These are phyloP conservation scores for Morelia viridis DNA, from an alignment of 2,797 vertebrate species.

Conservation along the genomic window DNA sequence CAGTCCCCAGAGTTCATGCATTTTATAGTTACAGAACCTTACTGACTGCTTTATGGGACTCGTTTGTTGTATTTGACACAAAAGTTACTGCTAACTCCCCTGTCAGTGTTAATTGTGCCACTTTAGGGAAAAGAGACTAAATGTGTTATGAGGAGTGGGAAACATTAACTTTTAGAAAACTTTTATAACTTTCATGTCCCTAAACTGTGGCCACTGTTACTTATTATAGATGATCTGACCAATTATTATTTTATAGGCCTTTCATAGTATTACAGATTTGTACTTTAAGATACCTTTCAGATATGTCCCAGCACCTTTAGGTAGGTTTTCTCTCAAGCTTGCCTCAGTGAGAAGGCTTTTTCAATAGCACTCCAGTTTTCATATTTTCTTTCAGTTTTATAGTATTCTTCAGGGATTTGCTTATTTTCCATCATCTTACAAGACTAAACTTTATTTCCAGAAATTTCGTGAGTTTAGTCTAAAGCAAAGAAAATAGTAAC, in stretches of 20 bases:
- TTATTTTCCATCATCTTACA: background rate
- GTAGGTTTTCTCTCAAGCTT: background rate
- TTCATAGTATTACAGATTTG: background rate
- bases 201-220: background rate
- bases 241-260: background rate
- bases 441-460: background rate
- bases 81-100: background rate
- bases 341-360: background rate
- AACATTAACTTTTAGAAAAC: background rate
- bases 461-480: background rate
- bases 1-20: background rate
- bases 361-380: background rate
- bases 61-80: background rate
- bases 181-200: background rate
- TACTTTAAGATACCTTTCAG: background rate
- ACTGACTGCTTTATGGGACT: background rate
- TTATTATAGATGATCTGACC: background rate
- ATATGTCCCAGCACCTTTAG: background rate
- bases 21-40: background rate
- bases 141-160: background rate
- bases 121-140: background rate
- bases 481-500: background rate
- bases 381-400: background rate
- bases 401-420: background rate
- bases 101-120: background rate